Evolutionary conservation across 2,797 vertebrate genomes (phyloP), one percentile per base, ranked within the genome.

Genomic region (Poecilia picta): DNA sequence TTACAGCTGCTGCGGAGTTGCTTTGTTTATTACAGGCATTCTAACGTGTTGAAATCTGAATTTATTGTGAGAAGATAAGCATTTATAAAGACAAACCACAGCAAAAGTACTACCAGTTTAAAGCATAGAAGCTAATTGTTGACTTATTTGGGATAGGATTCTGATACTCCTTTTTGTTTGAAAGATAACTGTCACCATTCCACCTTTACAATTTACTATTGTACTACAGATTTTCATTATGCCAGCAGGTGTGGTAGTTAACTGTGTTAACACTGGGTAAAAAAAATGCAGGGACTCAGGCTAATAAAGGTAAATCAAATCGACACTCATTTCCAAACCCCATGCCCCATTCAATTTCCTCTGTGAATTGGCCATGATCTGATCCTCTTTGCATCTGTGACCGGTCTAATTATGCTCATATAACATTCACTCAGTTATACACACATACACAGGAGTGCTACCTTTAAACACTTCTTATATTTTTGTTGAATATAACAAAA

Each of bases 301-400:
- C 84, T 93, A 95, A 93, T 94, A 91, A 94, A 92, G 90, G 93
- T 93, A 93, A 93, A 92, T 88, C 79, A 87, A 90, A 89, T 90
- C 89, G 91, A 91, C 89, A 92, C 82, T 92, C 88, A 90, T 90
- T 91, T 90, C 90, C 89, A 90, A 82, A 80, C 82, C 73, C 83
- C 83, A 80, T 79, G 72, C 85, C 83, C 62, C 75, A 73, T 81
- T 74, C 75, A 12, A 79, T 89, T 81, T 79, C 81, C 89, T 90
- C 85, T 73, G 87, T 84, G 74, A 89, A 82, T 78, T 90, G 46
- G 8, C 47, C 4, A 84, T 91, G 91, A 93, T 91, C 90, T 8
- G 72, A 90, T 90, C 87, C 80, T 81, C 87, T 2, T 59, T 82
- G 90, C 90, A 89, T 93, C 87, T 91, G 85, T 80, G 83, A 86